Evolutionary conservation across 2,888 invertebrate species (phyloP).

Genomic region (Clostera curtula): DNA sequence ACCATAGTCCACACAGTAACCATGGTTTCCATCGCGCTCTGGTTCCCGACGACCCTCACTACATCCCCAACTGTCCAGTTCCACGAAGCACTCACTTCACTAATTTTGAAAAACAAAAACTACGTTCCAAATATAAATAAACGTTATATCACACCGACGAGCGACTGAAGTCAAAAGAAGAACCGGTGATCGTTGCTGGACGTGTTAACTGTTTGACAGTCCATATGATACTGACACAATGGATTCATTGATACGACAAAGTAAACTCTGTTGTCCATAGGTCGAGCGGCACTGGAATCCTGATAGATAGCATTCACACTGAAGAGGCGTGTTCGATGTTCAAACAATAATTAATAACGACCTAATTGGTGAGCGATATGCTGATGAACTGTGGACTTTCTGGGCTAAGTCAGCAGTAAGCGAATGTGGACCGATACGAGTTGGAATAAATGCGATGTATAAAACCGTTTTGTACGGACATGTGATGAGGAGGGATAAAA

Average conservation of each 20-base stretch:
- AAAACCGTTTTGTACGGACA: background rate
- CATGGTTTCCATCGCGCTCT: conserved; percentile 59
- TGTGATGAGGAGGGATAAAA: conserved; percentile 11
- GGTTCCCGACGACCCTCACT: conserved; percentile 38
- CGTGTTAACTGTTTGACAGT: conserved; percentile 23
- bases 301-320: conserved; percentile 42
- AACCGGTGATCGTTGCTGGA: conserved; percentile 16
- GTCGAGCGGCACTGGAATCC: conserved; percentile 27
- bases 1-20: conserved; percentile 65
- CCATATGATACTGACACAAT: conserved; percentile 21
- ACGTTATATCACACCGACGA: no score
- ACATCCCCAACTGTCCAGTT: conserved; percentile 57
- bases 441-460: conserved; percentile 16
- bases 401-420: conserved; percentile 30
- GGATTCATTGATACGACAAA: conserved; percentile 14
- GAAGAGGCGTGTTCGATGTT: conserved; percentile 28
- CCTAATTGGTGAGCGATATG: conserved; percentile 54
- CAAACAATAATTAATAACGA: conserved; percentile 50
- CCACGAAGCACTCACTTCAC: conserved; percentile 38
- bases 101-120: conserved; percentile 38
- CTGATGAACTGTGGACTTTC: conserved; percentile 27
- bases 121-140: no score
- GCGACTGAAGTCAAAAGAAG: no score
- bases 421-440: conserved; percentile 22
- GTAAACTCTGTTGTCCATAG: conserved; percentile 22